Base-by-base conservation (phyloP, 2,797 vertebrate species). In the Phoebastria nigripes region DNA sequence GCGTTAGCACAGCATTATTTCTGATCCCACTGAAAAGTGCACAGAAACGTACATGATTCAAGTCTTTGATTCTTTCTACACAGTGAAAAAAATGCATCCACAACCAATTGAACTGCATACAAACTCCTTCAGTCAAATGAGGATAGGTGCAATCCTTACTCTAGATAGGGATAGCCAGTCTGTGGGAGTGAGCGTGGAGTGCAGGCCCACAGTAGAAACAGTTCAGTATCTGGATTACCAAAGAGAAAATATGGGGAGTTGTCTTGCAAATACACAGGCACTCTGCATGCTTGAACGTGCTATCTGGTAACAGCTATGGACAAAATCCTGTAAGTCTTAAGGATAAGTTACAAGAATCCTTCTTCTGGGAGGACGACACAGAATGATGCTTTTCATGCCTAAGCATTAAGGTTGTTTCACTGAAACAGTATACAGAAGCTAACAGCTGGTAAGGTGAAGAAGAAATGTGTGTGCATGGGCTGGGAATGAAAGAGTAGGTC, bases 1-100 rank as follows among this genome's bases (percentile, higher is more conserved):
- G 89, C 70, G 72, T 94, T 87, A 97, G 86, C 78, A 74, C 88
- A 85, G 70, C 67, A 84, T 89, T 93, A 94, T 82, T 95, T 87
- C 79, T 92, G 74, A 87, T 94, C 90, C 71, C 4, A 7, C 14
- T 78, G 82, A 90, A 93, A 94, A 89, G 67, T 28, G 44, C 49
- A 58, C 29, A 82, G 87, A 87, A 97, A 91, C 1, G 3, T 61
- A 49, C 47, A 65, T 29, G 59, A 86, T 61, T 94, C 47, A 88
- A 94, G 67, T 10, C 67, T 71, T 77, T 80, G 33, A 42, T 63
- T 93, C 51, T 62, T 92, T 72, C 79, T 42, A 81, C 66, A 18
- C 20, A 69, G 35, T 42, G 22, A 86, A 87, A 72, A 77, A 71
- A 33, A 35, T 2, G 18, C n/a, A 46, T 33, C 37, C 71, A 49